A percentile compares a stretch with the other conserved stretches of the same genome.
Conservation (phyloP, 2,113 vertebrate genomes). For the Vimba vimba region DNA sequence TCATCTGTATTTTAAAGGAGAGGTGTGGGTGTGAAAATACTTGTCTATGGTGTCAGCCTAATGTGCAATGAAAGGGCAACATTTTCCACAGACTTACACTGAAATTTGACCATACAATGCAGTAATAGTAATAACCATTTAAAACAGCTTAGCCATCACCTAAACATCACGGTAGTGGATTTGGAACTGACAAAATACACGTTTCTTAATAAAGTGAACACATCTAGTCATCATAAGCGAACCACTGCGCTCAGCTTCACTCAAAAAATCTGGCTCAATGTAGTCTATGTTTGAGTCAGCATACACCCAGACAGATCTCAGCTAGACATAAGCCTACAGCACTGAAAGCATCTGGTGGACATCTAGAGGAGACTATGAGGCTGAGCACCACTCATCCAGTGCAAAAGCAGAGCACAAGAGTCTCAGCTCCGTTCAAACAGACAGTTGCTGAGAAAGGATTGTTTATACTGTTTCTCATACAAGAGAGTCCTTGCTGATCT, state of each 20-base stretch:
- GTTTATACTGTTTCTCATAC: constrained; percentile 18
- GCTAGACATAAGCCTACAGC: not conserved
- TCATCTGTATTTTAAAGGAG: not conserved
- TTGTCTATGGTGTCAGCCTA: not conserved
- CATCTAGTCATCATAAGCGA: no score
- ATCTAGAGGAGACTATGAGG: not conserved
- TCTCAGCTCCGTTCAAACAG: not conserved
- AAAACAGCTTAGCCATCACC: not conserved
- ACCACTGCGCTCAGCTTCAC: not conserved
- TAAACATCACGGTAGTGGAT: not conserved
- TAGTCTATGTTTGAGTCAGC: not conserved
- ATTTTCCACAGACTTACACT: not conserved
- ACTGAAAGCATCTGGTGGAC: constrained; percentile 16
- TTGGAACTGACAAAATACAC: no score
- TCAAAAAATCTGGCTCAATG: not conserved
- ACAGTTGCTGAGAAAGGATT: constrained; percentile 2
- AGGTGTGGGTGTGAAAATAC: not conserved
- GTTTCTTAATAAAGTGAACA: not conserved
- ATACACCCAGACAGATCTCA: not conserved
- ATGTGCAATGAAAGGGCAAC: not conserved
- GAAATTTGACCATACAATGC: not conserved
- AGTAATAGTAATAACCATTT: not conserved
- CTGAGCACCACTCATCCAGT: not conserved
- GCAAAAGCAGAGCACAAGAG: not conserved
- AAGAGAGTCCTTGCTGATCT: not conserved